Evolutionary conservation across 2,888 invertebrate genomes (phyloP).

Genomic region (Harpalus rubripes): DNA sequence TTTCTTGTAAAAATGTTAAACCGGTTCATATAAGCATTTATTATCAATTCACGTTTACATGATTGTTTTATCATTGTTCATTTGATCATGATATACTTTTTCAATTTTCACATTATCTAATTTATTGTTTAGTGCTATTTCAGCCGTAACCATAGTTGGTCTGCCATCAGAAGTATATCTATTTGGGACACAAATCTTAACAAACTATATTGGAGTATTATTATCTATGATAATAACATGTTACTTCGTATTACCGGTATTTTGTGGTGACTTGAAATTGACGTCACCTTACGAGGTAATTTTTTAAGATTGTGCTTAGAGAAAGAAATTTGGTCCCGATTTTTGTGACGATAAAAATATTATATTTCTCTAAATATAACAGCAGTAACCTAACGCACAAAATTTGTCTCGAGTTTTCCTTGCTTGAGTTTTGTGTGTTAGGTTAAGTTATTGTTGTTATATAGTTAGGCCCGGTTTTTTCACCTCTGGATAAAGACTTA

Average conservation of each 20-base stretch:
- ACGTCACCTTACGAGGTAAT: slow-evolving; percentile 58
- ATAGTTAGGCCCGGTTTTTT: too few relatives aligned
- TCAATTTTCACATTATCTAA: not conserved
- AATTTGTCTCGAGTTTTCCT: too few relatives aligned
- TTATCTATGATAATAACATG: slow-evolving; percentile 42
- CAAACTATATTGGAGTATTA: slow-evolving; percentile 13
- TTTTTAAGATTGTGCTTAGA: not conserved
- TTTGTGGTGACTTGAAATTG: slow-evolving; percentile 40
- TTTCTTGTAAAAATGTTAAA: too few relatives aligned
- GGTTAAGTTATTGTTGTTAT: too few relatives aligned
- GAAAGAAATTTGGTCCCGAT: not conserved
- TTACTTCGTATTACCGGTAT: slow-evolving; percentile 42
- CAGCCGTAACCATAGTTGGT: slow-evolving; percentile 43
- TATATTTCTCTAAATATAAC: not conserved
- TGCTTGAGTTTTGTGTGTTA: too few relatives aligned
- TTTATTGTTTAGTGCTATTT: slow-evolving; percentile 50
- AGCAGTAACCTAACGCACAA: too few relatives aligned
- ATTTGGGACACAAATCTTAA: slow-evolving; percentile 46
- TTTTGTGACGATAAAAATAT: not conserved
- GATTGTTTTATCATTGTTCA: not conserved
- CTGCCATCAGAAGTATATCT: slow-evolving; percentile 51
- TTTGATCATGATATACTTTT: not conserved
- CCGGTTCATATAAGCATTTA: too few relatives aligned
- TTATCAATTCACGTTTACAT: too few relatives aligned
- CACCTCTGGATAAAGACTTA: too few relatives aligned